Evolutionary conservation across 2,797 vertebrate genomes (phyloP).

Genomic region (Tragelaphus eurycerus): DNA sequence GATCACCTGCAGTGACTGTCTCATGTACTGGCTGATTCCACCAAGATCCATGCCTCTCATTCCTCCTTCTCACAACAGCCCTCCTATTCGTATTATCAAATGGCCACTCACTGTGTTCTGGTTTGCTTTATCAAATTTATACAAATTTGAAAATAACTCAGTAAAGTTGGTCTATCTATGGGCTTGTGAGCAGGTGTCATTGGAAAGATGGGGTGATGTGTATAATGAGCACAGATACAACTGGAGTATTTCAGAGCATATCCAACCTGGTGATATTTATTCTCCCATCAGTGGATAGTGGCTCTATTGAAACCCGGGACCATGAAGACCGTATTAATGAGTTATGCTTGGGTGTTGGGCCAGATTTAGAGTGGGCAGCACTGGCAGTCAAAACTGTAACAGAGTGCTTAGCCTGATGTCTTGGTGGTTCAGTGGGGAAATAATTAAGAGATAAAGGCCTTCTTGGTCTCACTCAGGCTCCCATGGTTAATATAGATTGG

Average conservation of each 20-base stretch:
- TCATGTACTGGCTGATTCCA: constrained; percentile 68
- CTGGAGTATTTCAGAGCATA: background rate
- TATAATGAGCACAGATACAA: background rate
- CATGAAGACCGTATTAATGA: constrained; percentile 1
- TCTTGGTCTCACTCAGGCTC: background rate
- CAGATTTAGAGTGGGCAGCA: background rate
- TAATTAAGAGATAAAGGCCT: background rate
- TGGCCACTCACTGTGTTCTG: background rate
- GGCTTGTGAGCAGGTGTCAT: no score
- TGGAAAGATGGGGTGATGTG: background rate
- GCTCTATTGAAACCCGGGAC: background rate
- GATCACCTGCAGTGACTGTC: background rate
- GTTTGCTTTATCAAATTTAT: background rate
- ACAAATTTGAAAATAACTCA: background rate
- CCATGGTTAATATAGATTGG: background rate
- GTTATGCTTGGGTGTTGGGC: background rate
- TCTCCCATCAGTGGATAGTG: background rate
- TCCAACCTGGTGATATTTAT: background rate
- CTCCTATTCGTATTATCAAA: background rate
- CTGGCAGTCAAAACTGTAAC: background rate
- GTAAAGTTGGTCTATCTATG: background rate
- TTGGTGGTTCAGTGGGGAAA: background rate
- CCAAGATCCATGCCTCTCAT: constrained; percentile 71
- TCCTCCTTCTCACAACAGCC: constrained; percentile 36
- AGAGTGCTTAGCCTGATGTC: background rate